These are phyloP conservation scores for Vulpes vulpes DNA, from an alignment of 2,113 vertebrate species.

Conservation along the genomic window DNA sequence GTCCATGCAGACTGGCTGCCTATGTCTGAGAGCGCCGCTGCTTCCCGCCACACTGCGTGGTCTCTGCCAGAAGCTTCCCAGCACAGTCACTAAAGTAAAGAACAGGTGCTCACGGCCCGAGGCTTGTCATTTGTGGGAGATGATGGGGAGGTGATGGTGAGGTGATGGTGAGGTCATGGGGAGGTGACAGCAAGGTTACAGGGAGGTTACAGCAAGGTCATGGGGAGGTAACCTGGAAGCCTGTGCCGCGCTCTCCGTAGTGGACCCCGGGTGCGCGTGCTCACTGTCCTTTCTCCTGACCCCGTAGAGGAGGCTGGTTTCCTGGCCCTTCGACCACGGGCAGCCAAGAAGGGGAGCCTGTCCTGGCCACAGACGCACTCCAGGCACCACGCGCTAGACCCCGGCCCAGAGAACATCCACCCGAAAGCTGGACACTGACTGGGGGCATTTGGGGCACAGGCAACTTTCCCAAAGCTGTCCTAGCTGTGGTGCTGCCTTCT, in stretches of 20 bases:
- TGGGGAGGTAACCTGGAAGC: no score
- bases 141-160: no score
- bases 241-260: not conserved
- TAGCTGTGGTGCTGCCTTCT: rapidly evolving
- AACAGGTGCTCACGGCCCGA: rapidly evolving
- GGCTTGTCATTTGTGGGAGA: rapidly evolving
- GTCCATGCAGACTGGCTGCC: not conserved
- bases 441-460: no score
- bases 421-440: not conserved
- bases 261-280: not conserved
- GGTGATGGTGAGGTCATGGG: no score
- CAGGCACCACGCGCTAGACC: not conserved
- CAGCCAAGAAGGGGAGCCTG: not conserved
- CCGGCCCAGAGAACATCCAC: no score
- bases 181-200: no score
- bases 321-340: no score
- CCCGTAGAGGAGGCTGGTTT: not conserved
- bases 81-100: not conserved
- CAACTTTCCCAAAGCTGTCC: not conserved
- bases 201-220: no score
- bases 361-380: not conserved
- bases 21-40: not conserved
- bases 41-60: not conserved
- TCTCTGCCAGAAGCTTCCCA: rapidly evolving
- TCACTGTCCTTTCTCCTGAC: not conserved